Conservation (phyloP, 2,888 invertebrate species). For the Antitype chi region DNA sequence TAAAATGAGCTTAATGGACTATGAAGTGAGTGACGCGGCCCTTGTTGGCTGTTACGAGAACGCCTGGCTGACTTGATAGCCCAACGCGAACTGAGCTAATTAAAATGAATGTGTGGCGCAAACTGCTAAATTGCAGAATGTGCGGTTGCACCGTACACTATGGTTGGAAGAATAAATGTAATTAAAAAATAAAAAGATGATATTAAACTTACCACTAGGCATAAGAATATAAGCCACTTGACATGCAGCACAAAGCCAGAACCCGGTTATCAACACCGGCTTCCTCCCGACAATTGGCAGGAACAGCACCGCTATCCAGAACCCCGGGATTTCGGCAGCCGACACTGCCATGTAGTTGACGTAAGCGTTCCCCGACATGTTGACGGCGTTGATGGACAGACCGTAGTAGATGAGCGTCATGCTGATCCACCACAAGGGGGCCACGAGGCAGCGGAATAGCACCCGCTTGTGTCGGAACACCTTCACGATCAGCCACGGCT, state of each 20-base stretch:
- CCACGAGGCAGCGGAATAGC: conserved; percentile 74
- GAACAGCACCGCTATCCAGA: conserved; percentile 90
- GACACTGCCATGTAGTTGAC: conserved; percentile 91
- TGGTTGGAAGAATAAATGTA: not conserved
- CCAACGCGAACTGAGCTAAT: no score
- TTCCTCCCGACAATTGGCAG: conserved; percentile 91
- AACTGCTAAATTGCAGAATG: no score
- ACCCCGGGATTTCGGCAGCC: conserved; percentile 93
- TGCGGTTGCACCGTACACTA: no score
- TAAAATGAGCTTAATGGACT: no score
- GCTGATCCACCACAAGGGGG: conserved; percentile 91
- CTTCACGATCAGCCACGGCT: conserved; percentile 79
- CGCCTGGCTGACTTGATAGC: no score
- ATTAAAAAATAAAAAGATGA: no score
- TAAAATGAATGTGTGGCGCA: no score
- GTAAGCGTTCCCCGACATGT: conserved; percentile 91
- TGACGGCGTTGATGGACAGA: conserved; percentile 91
- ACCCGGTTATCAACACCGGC: conserved; percentile 89
- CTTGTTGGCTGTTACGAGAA: no score
- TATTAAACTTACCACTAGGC: conserved; percentile 80
- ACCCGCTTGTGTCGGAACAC: conserved; percentile 78
- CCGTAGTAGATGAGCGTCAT: conserved; percentile 92
- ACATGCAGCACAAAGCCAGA: conserved; percentile 90
- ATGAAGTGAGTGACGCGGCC: no score
- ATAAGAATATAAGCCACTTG: conserved; percentile 90